Conservation (phyloP, 2,797 vertebrate species). For the Acanthurus tractus region DNA sequence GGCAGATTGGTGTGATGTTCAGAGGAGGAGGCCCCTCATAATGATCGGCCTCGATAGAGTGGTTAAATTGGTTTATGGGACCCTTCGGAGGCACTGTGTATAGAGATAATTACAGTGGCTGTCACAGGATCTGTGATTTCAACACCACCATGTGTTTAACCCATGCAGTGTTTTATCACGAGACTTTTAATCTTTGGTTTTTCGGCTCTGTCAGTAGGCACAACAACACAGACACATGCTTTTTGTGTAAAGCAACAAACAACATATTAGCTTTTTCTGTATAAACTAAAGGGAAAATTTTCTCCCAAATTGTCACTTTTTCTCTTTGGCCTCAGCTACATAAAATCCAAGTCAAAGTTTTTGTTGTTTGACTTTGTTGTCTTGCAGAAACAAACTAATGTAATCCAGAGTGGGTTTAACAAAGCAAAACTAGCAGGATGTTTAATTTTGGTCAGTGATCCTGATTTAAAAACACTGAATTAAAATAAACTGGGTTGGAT, state of each 20-base stretch:
- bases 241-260: constrained; percentile 4
- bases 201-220: constrained; percentile 10
- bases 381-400: no score
- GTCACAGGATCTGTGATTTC: constrained; percentile 67
- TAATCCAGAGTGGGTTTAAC: no score
- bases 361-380: no score
- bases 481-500: no score
- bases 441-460: no score
- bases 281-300: not conserved
- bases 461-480: no score
- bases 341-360: not conserved
- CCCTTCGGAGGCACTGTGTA: constrained; percentile 67
- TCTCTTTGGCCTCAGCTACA: not conserved
- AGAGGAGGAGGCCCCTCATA: constrained; percentile 52
- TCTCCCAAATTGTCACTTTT: not conserved
- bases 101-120: constrained; percentile 63
- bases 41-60: constrained; percentile 63
- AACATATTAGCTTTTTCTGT: no score
- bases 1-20: constrained; percentile 40
- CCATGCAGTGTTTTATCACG: constrained; percentile 57
- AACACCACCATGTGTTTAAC: constrained; percentile 63
- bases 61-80: constrained; percentile 81
- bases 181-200: constrained; percentile 62
- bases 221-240: constrained; percentile 10
- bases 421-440: no score